Base-by-base conservation (phyloP, 2,888 invertebrate species). In the Hydraecia micacea region DNA sequence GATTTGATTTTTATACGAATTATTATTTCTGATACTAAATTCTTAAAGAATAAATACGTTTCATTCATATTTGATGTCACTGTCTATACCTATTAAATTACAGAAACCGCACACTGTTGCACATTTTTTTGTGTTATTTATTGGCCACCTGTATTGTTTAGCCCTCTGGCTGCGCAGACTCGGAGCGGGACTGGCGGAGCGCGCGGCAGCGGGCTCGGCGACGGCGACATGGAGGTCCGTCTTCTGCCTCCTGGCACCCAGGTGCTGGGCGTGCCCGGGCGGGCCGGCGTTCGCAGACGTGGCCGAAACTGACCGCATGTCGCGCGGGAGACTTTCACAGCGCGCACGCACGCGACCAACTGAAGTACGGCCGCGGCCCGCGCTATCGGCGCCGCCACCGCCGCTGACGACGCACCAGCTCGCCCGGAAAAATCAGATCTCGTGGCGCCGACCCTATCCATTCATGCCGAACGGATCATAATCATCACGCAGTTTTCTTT, bases 221-320 rank as follows among this genome's bases (percentile, higher is more conserved):
- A 97, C 97, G 4, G 96, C 95, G 79, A 97, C 96, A 87, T 96
- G 97, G 28, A 96, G 94, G 93, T 97, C 97, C 28, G 97, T 97
- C 92, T 97, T 96, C 95, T 98, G 93, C 95, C 98, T 84, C 88
- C 97, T 86, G 94, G 98, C 93, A 96, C 98, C 91, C 89, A 96
- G 88, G 79, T 88, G 89, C 83, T 88, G 88, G 81, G 89, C 88
- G 77, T 91, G 89, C 75, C 83, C 88, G 46, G 89, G 84, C 66
- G 87, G 81, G 66, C 84, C 89, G 73, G 89, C 75, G 49, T 91
- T 86, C 83, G 92, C 82, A 80, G 92, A 87, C 88, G 92, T 89
- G 90, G 93, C 90, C 90, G 93, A 89, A 80, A 92, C 93, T 82
- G 95, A 91, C 90, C 96, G 96, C 96, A 96, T 96, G 91, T 87